Conservation (phyloP, 2,888 invertebrate genomes). For the Chloroclystis v-ata region DNA sequence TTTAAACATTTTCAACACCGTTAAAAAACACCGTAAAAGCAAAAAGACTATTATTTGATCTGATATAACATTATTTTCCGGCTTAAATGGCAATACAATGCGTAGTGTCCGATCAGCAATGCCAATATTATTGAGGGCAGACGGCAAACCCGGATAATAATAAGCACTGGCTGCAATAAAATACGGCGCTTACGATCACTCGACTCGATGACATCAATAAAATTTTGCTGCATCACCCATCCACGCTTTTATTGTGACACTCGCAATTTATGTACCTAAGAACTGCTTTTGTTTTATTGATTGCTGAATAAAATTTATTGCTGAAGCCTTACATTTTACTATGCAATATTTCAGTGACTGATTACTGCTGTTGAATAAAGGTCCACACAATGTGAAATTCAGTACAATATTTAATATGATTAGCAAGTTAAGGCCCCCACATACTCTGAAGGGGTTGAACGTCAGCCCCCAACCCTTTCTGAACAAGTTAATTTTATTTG, state of each 20-base stretch:
- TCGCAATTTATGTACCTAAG: slow-evolving; percentile 48
- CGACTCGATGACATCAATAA: slow-evolving; percentile 57
- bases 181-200: slow-evolving; percentile 48
- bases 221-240: slow-evolving; percentile 47
- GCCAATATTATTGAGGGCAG: slow-evolving; percentile 24
- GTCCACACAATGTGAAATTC: background rate
- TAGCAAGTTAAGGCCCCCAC: background rate
- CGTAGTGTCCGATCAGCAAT: slow-evolving; percentile 11
- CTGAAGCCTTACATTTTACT: background rate
- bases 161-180: slow-evolving; percentile 55
- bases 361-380: background rate
- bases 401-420: background rate
- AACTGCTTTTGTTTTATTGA: slow-evolving; percentile 48
- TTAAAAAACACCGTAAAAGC: too few species aligned
- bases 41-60: too few species aligned
- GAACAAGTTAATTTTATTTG: slow-evolving; percentile 2
- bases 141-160: slow-evolving; percentile 50
- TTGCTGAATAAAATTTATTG: slow-evolving; percentile 14
- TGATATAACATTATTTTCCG: background rate
- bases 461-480: background rate
- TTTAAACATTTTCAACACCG: too few species aligned
- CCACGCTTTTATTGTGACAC: slow-evolving; percentile 44
- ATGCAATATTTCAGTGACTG: background rate
- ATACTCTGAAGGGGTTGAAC: background rate
- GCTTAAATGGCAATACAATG: background rate